Evolutionary conservation across 1,140 invertebrate genomes (phyloP).

Genomic region (Helicoverpa armigera): DNA sequence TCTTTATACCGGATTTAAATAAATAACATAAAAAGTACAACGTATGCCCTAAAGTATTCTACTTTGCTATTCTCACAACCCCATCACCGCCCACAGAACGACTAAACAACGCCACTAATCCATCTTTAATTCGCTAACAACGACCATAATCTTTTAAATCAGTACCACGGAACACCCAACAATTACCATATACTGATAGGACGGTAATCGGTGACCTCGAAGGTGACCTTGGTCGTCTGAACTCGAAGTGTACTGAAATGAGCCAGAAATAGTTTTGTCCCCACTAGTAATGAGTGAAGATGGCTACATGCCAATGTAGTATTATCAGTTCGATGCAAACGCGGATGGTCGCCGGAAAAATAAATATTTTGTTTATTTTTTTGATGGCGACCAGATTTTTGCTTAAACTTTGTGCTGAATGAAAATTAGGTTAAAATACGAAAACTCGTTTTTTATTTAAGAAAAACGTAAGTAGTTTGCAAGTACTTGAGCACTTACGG

Average conservation of each 20-base stretch:
- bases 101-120: neutral
- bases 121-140: neutral
- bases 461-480: too few relatives aligned
- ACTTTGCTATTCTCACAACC: neutral
- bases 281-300: slow-evolving; percentile 39
- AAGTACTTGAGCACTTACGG: too few relatives aligned
- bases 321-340: slow-evolving; percentile 26
- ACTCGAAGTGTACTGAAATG: slow-evolving; percentile 46
- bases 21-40: too few relatives aligned
- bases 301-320: slow-evolving; percentile 45
- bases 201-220: slow-evolving; percentile 23
- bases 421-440: too few relatives aligned
- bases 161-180: neutral
- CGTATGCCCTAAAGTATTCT: too few relatives aligned
- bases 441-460: too few relatives aligned
- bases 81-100: neutral
- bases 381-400: neutral
- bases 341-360: neutral
- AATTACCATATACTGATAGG: slow-evolving; percentile 11
- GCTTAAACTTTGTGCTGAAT: too few relatives aligned
- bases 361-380: neutral
- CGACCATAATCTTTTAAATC: neutral
- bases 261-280: slow-evolving; percentile 50
- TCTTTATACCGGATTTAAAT: too few relatives aligned
- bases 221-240: slow-evolving; percentile 46